phyloP scores from a whole-genome alignment of 1,140 invertebrate genomes.

The Anoplolepis gracilipes region DNA sequence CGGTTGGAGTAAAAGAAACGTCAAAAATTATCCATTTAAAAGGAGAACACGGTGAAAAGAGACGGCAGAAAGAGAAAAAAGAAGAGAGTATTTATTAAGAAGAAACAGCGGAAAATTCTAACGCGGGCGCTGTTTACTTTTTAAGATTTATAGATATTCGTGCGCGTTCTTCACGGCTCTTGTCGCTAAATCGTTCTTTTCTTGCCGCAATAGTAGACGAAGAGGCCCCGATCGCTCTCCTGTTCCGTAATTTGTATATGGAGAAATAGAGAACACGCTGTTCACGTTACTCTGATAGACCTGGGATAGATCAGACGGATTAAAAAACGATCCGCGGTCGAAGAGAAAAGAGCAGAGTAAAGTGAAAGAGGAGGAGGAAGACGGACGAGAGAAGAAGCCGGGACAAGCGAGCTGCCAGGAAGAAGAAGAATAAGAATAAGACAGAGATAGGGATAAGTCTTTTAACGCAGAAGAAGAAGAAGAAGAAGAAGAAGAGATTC shows the following conservation, averaged over 20 bases:
- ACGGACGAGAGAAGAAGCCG: conserved; percentile 32
- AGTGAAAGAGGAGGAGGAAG: not conserved
- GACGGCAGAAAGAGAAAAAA: not conserved
- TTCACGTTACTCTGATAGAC: not conserved
- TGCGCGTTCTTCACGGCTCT: conserved; percentile 59
- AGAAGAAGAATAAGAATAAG: not conserved
- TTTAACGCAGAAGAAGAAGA: conserved; percentile 1
- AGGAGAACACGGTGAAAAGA: not conserved
- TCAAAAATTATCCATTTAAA: conserved; percentile 10
- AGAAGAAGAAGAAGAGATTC: conserved; percentile 8
- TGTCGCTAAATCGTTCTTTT: conserved; percentile 52
- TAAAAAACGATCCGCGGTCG: not conserved
- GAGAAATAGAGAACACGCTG: not conserved
- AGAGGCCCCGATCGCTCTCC: not conserved
- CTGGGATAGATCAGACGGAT: conserved; percentile 5
- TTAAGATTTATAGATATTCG: conserved; percentile 61
- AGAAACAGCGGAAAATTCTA: conserved; percentile 37
- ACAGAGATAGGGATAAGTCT: conserved; percentile 7
- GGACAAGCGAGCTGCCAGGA: conserved; percentile 1
- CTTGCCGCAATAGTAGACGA: not conserved
- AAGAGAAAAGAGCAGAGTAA: not conserved
- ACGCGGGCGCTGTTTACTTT: conserved; percentile 56
- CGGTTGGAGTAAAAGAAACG: conserved; percentile 23
- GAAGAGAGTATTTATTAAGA: not conserved
- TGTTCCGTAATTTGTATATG: not conserved